Evolutionary conservation across 2,888 invertebrate genomes (phyloP).

Genomic region (Acronicta aceris): DNA sequence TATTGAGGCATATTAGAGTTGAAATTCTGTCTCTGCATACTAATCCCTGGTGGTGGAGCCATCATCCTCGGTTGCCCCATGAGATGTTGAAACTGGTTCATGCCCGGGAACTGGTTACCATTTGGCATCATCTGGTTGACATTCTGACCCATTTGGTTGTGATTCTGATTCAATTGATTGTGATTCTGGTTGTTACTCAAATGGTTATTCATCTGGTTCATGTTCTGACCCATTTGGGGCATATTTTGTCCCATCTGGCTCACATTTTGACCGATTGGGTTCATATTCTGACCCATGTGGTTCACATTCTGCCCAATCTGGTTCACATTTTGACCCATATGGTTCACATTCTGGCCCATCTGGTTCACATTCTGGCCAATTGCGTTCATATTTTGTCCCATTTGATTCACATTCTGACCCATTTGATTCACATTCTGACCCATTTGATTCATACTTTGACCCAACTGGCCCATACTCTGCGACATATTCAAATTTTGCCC

Average conservation of each 20-base stretch:
- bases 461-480: slow-evolving; percentile 63
- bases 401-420: slow-evolving; percentile 54
- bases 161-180: slow-evolving; percentile 59
- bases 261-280: slow-evolving; percentile 58
- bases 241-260: slow-evolving; percentile 64
- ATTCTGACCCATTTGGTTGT: slow-evolving; percentile 63
- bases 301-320: slow-evolving; percentile 67
- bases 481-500: slow-evolving; percentile 59
- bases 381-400: slow-evolving; percentile 62
- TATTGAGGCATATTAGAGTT: slow-evolving; percentile 76
- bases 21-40: slow-evolving; percentile 80
- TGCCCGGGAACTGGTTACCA: slow-evolving; percentile 75
- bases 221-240: slow-evolving; percentile 63
- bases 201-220: slow-evolving; percentile 62
- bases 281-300: slow-evolving; percentile 61
- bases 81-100: slow-evolving; percentile 79
- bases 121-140: slow-evolving; percentile 71
- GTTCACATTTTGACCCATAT: slow-evolving; percentile 62
- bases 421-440: slow-evolving; percentile 57
- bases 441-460: slow-evolving; percentile 63
- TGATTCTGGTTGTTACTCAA: slow-evolving; percentile 61
- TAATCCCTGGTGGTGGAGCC: slow-evolving; percentile 79
- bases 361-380: slow-evolving; percentile 63
- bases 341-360: slow-evolving; percentile 62
- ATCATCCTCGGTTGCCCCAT: slow-evolving; percentile 80